Percentiles rank a stretch among this genome's conserved stretches.
These are phyloP conservation scores for Vanessa tameamea DNA, from an alignment of 1,140 invertebrate species.

Conservation along the genomic window DNA sequence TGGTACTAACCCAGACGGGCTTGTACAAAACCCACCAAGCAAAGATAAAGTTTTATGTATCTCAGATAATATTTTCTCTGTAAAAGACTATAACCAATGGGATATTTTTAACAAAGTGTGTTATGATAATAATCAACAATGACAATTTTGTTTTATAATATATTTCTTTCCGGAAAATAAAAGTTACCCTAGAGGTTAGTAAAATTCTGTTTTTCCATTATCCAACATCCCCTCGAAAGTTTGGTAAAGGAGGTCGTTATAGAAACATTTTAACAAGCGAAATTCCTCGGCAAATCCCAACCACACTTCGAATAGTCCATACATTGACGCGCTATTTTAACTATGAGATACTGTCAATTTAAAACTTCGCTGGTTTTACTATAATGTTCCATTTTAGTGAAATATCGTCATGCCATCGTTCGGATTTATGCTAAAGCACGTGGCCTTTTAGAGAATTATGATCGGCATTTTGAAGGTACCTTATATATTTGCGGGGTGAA, in stretches of 20 bases:
- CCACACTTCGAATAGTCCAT: not conserved
- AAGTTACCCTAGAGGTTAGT: too few relatives aligned
- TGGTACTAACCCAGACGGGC: too few relatives aligned
- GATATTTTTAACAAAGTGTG: too few relatives aligned
- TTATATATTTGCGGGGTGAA: conserved; percentile 19
- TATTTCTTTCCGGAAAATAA: too few relatives aligned
- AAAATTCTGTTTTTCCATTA: too few relatives aligned
- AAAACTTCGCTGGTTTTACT: conserved; percentile 16
- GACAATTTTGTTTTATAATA: too few relatives aligned
- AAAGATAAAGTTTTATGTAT: too few relatives aligned
- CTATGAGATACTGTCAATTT: conserved; percentile 20
- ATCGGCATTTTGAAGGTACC: conserved; percentile 49
- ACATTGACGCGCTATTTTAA: conserved; percentile 5
- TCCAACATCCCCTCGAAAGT: too few relatives aligned
- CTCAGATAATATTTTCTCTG: too few relatives aligned
- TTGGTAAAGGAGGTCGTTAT: not conserved
- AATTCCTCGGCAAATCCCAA: not conserved
- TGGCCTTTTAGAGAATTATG: conserved; percentile 51
- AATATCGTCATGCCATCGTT: conserved; percentile 48
- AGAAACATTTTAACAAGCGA: not conserved
- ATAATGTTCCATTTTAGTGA: conserved; percentile 44
- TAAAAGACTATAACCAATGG: too few relatives aligned
- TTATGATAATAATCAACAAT: too few relatives aligned
- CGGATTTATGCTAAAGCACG: conserved; percentile 57
- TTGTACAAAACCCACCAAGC: too few relatives aligned